Evolutionary conservation across 2,797 vertebrate genomes (phyloP).

Genomic region (Hephaestus fuliginosus): DNA sequence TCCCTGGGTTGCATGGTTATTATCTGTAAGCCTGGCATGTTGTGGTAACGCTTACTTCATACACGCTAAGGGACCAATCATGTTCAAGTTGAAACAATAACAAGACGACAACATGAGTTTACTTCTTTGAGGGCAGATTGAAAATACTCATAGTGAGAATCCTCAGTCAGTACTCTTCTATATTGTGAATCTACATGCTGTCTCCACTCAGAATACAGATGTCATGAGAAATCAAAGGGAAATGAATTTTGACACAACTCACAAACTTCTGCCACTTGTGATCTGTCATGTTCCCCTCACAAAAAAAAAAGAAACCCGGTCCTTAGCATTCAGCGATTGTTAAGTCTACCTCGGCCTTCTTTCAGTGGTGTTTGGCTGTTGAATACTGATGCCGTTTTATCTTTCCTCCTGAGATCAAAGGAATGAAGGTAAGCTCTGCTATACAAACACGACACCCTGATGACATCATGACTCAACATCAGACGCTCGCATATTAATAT

Average conservation of each 20-base stretch:
- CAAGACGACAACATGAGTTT: background rate
- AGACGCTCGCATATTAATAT: background rate
- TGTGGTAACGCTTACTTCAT: background rate
- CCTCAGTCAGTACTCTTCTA: background rate
- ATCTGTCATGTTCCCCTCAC: background rate
- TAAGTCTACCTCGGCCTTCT: conserved; percentile 2
- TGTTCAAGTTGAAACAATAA: background rate
- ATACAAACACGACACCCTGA: background rate
- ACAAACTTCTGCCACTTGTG: background rate
- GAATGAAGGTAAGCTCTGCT: background rate
- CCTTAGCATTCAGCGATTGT: background rate
- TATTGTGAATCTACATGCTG: background rate
- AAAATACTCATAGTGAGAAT: background rate
- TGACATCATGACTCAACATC: background rate
- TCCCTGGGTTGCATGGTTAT: background rate
- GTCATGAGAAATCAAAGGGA: conserved; percentile 6
- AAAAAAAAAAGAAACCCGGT: background rate
- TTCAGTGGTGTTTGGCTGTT: background rate
- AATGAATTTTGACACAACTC: background rate
- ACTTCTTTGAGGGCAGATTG: background rate
- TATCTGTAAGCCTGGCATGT: conserved; percentile 26
- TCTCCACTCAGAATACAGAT: conserved; percentile 5
- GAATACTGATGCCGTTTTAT: conserved; percentile 31
- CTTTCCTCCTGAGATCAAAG: conserved; percentile 34
- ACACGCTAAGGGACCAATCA: background rate